A percentile compares a stretch with the other conserved stretches of the same genome.
phyloP scores from a whole-genome alignment of 2,888 invertebrate genomes.

The Galerucella pusilla region DNA sequence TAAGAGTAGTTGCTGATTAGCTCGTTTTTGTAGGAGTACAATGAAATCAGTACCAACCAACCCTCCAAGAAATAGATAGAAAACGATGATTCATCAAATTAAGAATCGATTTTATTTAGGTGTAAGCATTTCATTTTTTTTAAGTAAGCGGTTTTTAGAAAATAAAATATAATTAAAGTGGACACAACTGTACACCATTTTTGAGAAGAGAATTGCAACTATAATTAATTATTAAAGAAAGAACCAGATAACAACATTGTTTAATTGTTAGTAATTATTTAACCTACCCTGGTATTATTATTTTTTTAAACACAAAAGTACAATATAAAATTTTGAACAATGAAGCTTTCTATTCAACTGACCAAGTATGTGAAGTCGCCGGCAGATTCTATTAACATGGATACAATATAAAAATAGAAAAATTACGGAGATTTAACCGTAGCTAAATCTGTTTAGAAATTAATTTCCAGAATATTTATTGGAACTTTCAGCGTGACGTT shows the following conservation, averaged over 20 bases:
- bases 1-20: too few species aligned
- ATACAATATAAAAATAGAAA: conserved; percentile 1
- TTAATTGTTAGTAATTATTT: neutral
- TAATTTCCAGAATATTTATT: conserved; percentile 2
- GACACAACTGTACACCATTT: too few species aligned
- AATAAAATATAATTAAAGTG: too few species aligned
- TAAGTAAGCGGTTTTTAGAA: too few species aligned
- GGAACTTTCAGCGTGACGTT: neutral
- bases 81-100: too few species aligned
- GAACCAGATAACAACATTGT: neutral
- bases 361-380: neutral
- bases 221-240: neutral
- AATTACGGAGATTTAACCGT: neutral
- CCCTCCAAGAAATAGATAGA: too few species aligned
- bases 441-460: neutral
- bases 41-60: too few species aligned
- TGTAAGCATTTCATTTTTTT: too few species aligned
- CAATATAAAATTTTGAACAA: too few species aligned
- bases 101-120: too few species aligned
- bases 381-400: neutral
- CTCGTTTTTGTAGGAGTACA: too few species aligned
- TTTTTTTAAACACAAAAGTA: neutral
- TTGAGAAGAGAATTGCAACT: neutral
- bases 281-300: neutral
- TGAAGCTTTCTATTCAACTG: too few species aligned